Evolutionary conservation across 64 coral and sea anemone genomes (phyloP), one percentile per base, ranked within the genome.

Genomic region (Astreopora myriophthalma): DNA sequence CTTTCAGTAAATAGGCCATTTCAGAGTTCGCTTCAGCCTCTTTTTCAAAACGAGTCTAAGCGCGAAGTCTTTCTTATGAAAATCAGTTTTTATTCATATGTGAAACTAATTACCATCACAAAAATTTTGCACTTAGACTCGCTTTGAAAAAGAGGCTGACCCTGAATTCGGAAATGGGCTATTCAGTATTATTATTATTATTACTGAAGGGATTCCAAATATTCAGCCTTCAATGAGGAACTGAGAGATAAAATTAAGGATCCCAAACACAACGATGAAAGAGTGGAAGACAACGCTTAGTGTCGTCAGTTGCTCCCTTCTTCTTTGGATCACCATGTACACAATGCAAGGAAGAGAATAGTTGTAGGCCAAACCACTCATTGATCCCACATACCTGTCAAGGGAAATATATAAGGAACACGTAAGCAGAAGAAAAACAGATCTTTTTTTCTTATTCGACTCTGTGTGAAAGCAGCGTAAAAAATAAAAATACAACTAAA

Each of bases 351-450:
- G 93, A 30, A 95, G 75, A 0, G 93, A 75, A 32, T 89, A 95
- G 24, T 79, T 89, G 65, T 95, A 95, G 9, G 88, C 87, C 28
- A 95, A 29, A 17, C 93, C 93, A 80, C 93, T 90, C 5, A 95
- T 17, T 38, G 93, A 84, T 51, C 93, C 93, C 6, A 85, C 80
- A 71, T 76, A 95, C 29, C 93, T 95, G 39, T 20, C 31, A 73
- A 73, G 7, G 20, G 8, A 48, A 30, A 29, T 49, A 20, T n/a
- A 19, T 17, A 8, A 13, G 19, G 11, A 44, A 20, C 2, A 70
- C 32, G 28, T 14, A 33, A 33, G 6, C 33, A 3, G 9, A 64
- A 25, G 1, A 2, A 64, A 16, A 17, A 17, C 52, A 44, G 40
- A 55, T 55, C 12, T 55, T 55, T 55, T 10, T 55, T 16, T 24